Conservation (phyloP, 1,140 invertebrate genomes). For the Neodiprion fabricii region DNA sequence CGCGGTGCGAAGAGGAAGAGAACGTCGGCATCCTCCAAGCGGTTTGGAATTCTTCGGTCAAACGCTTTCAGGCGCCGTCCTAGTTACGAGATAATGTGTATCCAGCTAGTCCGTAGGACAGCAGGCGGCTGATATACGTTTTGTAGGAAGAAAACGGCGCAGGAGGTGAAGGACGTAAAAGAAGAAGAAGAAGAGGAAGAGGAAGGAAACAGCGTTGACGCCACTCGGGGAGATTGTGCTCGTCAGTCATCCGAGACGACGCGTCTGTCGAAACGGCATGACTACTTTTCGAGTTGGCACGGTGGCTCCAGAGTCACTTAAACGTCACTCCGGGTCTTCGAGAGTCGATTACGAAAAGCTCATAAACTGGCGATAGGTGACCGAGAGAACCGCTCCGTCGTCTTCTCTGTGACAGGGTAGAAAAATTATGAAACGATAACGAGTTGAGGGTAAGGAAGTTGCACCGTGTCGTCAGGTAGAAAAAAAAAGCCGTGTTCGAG, state of each 20-base stretch:
- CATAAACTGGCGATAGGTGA: too few relatives aligned
- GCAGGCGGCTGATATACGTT: too few relatives aligned
- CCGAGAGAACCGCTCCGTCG: too few relatives aligned
- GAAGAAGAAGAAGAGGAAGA: not conserved
- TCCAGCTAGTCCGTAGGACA: not conserved
- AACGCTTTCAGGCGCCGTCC: not conserved
- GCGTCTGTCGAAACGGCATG: not conserved
- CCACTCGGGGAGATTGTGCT: not conserved
- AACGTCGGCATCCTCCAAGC: not conserved
- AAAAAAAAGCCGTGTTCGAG: too few relatives aligned
- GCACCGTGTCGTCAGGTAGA: not conserved
- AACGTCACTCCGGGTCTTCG: not conserved
- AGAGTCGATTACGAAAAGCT: not conserved
- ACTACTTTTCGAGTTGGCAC: too few relatives aligned
- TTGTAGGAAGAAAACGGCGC: not conserved
- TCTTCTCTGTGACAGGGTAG: too few relatives aligned
- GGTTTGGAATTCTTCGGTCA: constrained; percentile 3
- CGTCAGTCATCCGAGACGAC: not conserved
- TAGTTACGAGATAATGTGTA: not conserved
- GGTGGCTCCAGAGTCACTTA: too few relatives aligned
- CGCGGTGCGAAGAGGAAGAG: too few relatives aligned
- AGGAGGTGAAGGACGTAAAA: not conserved
- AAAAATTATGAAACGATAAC: not conserved
- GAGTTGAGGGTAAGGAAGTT: not conserved
- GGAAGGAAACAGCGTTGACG: not conserved